phyloP scores from a whole-genome alignment of 2,797 vertebrate genomes.

The Molossus alvarezi region DNA sequence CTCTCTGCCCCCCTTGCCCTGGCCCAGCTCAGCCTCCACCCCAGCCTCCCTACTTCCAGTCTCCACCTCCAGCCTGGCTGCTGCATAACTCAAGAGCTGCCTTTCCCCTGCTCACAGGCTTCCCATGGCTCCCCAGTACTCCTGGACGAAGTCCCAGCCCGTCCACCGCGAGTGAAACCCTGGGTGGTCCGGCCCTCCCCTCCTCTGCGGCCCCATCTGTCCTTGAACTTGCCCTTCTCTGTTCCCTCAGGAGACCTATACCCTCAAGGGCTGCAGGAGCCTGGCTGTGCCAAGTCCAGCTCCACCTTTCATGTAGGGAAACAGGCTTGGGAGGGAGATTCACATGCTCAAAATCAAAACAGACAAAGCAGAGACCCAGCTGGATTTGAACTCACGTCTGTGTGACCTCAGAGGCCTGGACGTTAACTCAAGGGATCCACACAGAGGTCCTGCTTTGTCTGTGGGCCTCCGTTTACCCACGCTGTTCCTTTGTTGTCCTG shows the following conservation, averaged over 20 bases:
- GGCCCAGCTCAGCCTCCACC: neutral
- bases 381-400: neutral
- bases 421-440: neutral
- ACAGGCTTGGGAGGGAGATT: neutral
- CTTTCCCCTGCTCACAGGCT: neutral
- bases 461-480: rapidly evolving
- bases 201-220: neutral
- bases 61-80: neutral
- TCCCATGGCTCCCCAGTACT: neutral
- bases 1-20: rapidly evolving
- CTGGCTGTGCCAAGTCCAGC: neutral
- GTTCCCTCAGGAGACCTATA: neutral
- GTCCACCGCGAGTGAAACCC: neutral
- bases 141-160: neutral
- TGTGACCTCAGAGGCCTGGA: neutral
- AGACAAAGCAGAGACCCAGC: neutral
- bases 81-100: neutral
- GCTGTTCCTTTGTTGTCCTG: rapidly evolving
- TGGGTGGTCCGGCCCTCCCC: neutral
- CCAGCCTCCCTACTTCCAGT: neutral
- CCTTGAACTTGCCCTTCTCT: too few species aligned
- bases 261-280: neutral
- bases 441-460: neutral
- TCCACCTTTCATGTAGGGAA: neutral
- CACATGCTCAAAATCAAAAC: neutral